Conservation (phyloP, 1,140 invertebrate genomes). For the Papilio aristodemus region DNA sequence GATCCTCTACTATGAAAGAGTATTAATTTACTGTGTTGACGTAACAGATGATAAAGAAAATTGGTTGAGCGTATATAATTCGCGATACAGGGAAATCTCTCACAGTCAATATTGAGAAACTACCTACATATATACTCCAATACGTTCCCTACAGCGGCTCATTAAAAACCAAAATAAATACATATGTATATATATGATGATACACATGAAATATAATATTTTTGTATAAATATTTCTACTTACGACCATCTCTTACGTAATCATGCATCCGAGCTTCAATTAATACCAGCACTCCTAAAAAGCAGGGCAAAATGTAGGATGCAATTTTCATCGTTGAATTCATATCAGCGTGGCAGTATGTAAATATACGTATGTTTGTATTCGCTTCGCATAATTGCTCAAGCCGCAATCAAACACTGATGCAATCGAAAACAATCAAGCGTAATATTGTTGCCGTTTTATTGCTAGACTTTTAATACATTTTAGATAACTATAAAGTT, state of each 20-base stretch:
- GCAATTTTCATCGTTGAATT: slow-evolving; percentile 24
- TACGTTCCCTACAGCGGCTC: too few relatives aligned
- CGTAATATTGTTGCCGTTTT: slow-evolving; percentile 59
- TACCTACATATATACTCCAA: too few relatives aligned
- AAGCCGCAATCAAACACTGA: slow-evolving; percentile 44
- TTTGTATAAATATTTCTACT: too few relatives aligned
- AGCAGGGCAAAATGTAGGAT: slow-evolving; percentile 12
- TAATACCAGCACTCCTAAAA: slow-evolving; percentile 26
- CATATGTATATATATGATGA: too few relatives aligned
- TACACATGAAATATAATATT: too few relatives aligned
- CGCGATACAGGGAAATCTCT: too few relatives aligned
- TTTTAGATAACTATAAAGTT: slow-evolving; percentile 55
- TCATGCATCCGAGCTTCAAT: slow-evolving; percentile 44
- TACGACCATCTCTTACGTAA: slow-evolving; percentile 70
- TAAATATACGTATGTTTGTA: slow-evolving; percentile 5
- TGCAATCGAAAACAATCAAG: slow-evolving; percentile 68
- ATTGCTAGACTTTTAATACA: slow-evolving; percentile 61
- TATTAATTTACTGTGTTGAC: too few relatives aligned
- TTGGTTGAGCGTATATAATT: too few relatives aligned
- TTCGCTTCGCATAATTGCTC: slow-evolving; percentile 41
- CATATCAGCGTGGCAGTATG: slow-evolving; percentile 23
- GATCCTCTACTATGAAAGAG: too few relatives aligned
- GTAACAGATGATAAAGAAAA: too few relatives aligned
- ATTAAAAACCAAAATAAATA: too few relatives aligned
- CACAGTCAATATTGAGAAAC: too few relatives aligned